Conservation (phyloP, 2,797 vertebrate species). For the Platalea minor region DNA sequence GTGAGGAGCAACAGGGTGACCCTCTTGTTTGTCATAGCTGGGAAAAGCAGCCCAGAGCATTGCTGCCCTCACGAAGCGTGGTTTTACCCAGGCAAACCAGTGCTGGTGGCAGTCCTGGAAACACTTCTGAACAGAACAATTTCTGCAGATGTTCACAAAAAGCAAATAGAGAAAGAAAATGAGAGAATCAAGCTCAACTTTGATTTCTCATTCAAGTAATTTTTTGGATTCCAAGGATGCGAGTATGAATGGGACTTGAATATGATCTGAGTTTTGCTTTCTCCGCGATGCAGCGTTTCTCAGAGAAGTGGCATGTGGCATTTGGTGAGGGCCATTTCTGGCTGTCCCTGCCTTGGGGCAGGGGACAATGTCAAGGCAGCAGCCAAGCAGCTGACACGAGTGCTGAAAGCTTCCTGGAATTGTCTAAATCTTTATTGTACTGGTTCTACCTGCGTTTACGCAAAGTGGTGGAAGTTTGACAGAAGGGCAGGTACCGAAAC, state of each 20-base stretch:
- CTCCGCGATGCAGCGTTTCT: not conserved
- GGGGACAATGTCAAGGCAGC: not conserved
- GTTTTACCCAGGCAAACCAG: not conserved
- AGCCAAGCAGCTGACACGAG: fast-evolving
- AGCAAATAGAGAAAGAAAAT: not conserved
- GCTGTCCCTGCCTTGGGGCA: not conserved
- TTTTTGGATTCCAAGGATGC: not conserved
- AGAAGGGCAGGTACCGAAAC: not conserved
- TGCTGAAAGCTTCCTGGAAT: not conserved
- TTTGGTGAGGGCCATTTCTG: not conserved
- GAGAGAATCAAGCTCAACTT: not conserved
- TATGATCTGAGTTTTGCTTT: not conserved
- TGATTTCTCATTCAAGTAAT: not conserved
- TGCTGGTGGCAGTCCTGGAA: not conserved
- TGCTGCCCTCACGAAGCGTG: not conserved
- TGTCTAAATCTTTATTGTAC: not conserved
- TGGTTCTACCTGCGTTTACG: not conserved
- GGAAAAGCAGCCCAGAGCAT: not conserved
- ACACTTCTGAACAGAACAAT: not conserved
- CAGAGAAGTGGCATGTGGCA: fast-evolving
- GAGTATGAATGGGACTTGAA: not conserved
- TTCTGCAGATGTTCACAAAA: not conserved
- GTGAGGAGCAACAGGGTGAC: not conserved
- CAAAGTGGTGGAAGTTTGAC: not conserved
- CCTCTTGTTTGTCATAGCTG: not conserved